A percentile compares a stretch with the other conserved stretches of the same genome.
Conservation (phyloP, 2,888 invertebrate genomes). For the Lamproptera curius region DNA sequence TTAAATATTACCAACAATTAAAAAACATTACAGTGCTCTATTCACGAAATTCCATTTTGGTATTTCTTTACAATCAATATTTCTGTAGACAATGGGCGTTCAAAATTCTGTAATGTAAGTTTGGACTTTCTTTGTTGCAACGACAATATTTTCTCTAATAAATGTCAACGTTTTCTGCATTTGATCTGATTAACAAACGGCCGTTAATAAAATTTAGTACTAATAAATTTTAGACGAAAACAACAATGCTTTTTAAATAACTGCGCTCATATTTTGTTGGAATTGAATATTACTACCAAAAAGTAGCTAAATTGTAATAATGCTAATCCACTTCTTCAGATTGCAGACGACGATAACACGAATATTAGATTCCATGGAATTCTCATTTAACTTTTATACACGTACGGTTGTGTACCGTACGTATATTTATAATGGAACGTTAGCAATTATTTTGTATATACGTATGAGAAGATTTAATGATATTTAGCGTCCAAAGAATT, state of each 20-base stretch:
- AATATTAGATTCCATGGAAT: conserved; percentile 44
- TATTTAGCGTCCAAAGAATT: background rate
- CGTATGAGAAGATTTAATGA: background rate
- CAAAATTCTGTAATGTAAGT: too few relatives aligned
- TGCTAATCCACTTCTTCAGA: conserved; percentile 43
- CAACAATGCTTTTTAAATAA: conserved; percentile 27
- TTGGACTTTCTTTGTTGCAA: too few relatives aligned
- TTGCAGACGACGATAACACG: conserved; percentile 54
- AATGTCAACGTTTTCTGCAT: too few relatives aligned
- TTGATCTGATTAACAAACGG: too few relatives aligned
- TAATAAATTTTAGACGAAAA: too few relatives aligned
- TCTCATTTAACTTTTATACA: conserved; percentile 30
- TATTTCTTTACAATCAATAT: too few relatives aligned
- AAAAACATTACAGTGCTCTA: too few relatives aligned
- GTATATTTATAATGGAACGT: conserved; percentile 23
- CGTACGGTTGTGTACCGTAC: background rate
- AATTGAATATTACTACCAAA: conserved; percentile 32
- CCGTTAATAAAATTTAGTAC: too few relatives aligned
- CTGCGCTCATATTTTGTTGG: conserved; percentile 22
- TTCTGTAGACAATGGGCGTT: too few relatives aligned
- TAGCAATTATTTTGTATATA: conserved; percentile 16
- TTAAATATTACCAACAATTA: too few relatives aligned
- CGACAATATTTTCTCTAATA: too few relatives aligned
- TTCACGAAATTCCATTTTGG: too few relatives aligned
- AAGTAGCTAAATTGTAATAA: conserved; percentile 33